Base-by-base conservation (phyloP, 2,888 invertebrate species). In the Drosophila borealis region DNA sequence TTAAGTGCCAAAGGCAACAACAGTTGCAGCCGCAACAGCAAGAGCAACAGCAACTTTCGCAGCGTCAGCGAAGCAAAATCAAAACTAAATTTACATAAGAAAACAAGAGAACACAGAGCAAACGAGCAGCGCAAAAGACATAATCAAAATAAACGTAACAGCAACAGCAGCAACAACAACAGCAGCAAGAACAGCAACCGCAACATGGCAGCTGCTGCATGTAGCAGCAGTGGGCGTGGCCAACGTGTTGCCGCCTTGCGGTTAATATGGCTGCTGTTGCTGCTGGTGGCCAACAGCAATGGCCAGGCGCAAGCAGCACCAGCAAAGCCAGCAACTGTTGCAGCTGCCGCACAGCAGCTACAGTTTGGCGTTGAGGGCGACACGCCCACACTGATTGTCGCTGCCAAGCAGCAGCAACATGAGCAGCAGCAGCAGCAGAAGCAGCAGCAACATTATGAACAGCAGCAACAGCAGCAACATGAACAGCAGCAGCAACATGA, bases 51-150 rank as follows among this genome's bases (percentile, higher is more conserved):
- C 34, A 25, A 29, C 8, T 29, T 29, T 29, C 48, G 33, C 49
- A 56, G 21, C 59, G 55, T 49, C 60, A 51, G 19, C 56, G 29
- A 29, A 65, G 53, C 60, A 70, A 74, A 76, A 75, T 76, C 76
- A 76, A 79, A 76, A 74, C 74, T 69, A 77, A 81, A 81, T 74
- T 79, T 74, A 66, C 65, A 79, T 67, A 79, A 70, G 64, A 69
- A 77, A 81, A 67, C 55, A 67, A 42, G 17, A 37, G 49, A 59
- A 14, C 25, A 54, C 42, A 45, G 55, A 56, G 55, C 25, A 55
- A 56, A 19, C 53, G 46, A 46, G 21, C 34, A 10, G 14, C 42
- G 39, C 17, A 54, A 57, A 37, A 73, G 68, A 51, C 54, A 64
- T 57, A 70, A 68, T 56, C 65, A 66, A 71, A 78, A 69, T 56